Evolutionary conservation across 1,140 invertebrate species (phyloP), one percentile per base, ranked within the genome.

Genomic region (Panagrolaimus sp.): DNA sequence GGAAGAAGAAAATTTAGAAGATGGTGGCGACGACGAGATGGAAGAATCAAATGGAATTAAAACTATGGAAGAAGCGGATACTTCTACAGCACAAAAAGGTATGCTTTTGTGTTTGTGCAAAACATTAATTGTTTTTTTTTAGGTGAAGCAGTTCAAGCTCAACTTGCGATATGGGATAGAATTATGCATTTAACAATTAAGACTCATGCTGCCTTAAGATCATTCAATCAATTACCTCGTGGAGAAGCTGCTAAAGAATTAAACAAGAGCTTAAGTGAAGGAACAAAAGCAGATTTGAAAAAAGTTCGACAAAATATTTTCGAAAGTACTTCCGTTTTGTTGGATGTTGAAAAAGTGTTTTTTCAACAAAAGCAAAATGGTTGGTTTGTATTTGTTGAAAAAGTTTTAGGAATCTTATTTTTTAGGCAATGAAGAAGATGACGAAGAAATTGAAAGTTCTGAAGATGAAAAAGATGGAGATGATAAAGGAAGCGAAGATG

Each of bases 391-490:
- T 52, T 52, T 52, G 0, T 17, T 2, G 15, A 8, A 21, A 8
- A 2, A 7, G 14, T 21, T 52, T 52, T 26, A 21, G 2, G 26
- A 12, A 15, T 8, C 14, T 52, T 17, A 1, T 12, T 52, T 52
- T 26, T 38, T 4, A 38, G 32, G 7, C 2, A 38, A 38, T 9
- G 52, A 26, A 21, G 52, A 58, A 21, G 21, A 21, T 17, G 67
- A 69, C 28, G 67, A 69, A 43, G 67, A 69, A 65, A 64, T 69
- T 24, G 55, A 32, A 47, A 69, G 67, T 63, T 69, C 67, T 14
- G 67, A 69, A 8, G 48, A 63, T 24, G 67, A 68, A 68, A 45
- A 38, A 10, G 66, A 68, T 14, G 45, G 1, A 10, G 28, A 68
- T 24, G 55, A 68, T 2, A 15, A 17, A 26, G 44, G n/a, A 43